Base-by-base conservation (phyloP, 2,113 vertebrate species). In the Cheilinus undulatus region DNA sequence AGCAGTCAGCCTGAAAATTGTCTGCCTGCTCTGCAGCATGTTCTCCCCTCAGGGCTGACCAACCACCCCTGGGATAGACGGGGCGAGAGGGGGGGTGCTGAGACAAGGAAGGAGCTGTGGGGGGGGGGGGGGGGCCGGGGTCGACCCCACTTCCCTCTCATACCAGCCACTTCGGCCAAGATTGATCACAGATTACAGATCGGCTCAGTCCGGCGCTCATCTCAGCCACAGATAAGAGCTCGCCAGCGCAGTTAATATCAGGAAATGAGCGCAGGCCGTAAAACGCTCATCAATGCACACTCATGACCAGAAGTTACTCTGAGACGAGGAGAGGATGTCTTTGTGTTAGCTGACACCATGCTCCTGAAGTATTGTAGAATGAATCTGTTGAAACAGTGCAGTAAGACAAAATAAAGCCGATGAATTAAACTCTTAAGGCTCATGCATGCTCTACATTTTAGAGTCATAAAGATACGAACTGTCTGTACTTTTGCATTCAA, bases 1-100 rank as follows among this genome's bases (percentile, higher is more conserved):
- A 95, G 92, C 97, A 97, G 94, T 95, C 96, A 97, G 95, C 95
- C 97, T 97, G 97, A 99, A 99, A 99, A 99, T 99, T 98, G 97
- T 98, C 97, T 98, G 95, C 95, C 96, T 97, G 95, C 96, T 95
- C 95, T 95, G 95, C 95, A 96, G 95, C 95, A 94, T 95, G 95
- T 96, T 96, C 95, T 94, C 93, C 95, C 96, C 96, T 95, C 95
- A 94, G 94, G 96, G 94, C 92, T 95, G 89, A 80, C 81, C 88
- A 80, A 77, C 88, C 82, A 86, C 89, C 90, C 89, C 61, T 82
- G 81, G 83, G 89, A 87, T 79, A 76, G 73, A 27, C 26, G 52
- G 7, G 28, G 12, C 24, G 3, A 9, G 8, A 42, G 40, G 9
- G 73, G 85, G 74, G 64, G 58, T 34, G 81, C 72, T 77, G 74